These are phyloP conservation scores for Platichthys flesus DNA, from an alignment of 2,113 vertebrate genomes.

Conservation along the genomic window DNA sequence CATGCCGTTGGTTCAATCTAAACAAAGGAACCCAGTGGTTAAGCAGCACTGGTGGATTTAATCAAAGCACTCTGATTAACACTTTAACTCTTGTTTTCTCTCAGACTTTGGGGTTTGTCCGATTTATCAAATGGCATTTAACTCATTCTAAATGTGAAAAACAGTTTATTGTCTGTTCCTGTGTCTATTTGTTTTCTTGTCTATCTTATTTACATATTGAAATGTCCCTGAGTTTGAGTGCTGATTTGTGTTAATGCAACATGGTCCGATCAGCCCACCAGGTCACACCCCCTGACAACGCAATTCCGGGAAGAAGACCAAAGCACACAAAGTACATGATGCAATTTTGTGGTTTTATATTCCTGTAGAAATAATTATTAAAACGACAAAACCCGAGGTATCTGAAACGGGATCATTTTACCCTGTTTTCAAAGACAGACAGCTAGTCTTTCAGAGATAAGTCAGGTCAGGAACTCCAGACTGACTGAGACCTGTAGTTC, in stretches of 20 bases:
- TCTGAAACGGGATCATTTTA: neutral
- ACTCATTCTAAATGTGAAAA: neutral
- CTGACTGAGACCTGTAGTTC: neutral
- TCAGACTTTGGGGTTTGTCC: neutral
- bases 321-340: neutral
- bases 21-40: neutral
- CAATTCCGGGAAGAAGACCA: neutral
- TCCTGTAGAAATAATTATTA: neutral
- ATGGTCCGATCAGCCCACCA: neutral
- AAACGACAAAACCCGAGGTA: neutral
- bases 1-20: neutral
- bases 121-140: neutral
- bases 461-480: neutral
- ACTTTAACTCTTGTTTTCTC: neutral
- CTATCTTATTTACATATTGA: slow-evolving; percentile 15
- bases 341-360: neutral
- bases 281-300: neutral
- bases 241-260: neutral
- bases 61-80: neutral
- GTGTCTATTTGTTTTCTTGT: neutral
- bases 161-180: neutral
- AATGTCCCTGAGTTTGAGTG: slow-evolving; percentile 10
- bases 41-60: neutral
- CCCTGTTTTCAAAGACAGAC: slow-evolving; percentile 5
- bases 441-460: neutral